Conservation (phyloP, 2,113 vertebrate genomes). For the Grammomys surdaster region DNA sequence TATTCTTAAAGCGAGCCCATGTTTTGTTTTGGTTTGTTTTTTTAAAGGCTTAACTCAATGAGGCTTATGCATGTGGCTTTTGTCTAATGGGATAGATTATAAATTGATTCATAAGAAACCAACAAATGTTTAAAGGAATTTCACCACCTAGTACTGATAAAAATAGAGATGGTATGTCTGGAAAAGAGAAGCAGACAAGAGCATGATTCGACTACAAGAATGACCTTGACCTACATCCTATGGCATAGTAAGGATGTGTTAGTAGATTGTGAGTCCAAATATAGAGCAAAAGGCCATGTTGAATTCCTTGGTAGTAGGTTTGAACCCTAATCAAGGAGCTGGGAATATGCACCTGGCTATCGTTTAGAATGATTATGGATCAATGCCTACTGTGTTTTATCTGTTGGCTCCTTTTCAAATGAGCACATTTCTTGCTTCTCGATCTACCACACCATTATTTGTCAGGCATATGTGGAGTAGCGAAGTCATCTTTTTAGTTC, state of each 20-base stretch:
- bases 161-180: neutral
- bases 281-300: neutral
- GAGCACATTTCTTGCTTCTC: neutral
- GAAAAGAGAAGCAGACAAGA: neutral
- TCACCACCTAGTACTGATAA: conserved; percentile 55
- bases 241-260: neutral
- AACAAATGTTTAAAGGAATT: conserved; percentile 76
- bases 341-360: neutral
- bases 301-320: neutral
- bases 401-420: neutral
- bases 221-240: conserved; percentile 27
- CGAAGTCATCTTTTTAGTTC: neutral
- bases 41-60: neutral
- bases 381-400: neutral
- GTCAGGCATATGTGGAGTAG: neutral
- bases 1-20: neutral
- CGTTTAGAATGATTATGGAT: neutral
- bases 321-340: conserved; percentile 9
- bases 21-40: neutral
- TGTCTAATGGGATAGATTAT: conserved; percentile 62
- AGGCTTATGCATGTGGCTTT: conserved; percentile 45
- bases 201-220: conserved; percentile 13
- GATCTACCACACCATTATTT: neutral
- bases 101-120: conserved; percentile 77
- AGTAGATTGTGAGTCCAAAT: neutral